Evolutionary conservation across 2,888 invertebrate genomes (phyloP).

Genomic region (Scaptomyza cyrtandrae): DNA sequence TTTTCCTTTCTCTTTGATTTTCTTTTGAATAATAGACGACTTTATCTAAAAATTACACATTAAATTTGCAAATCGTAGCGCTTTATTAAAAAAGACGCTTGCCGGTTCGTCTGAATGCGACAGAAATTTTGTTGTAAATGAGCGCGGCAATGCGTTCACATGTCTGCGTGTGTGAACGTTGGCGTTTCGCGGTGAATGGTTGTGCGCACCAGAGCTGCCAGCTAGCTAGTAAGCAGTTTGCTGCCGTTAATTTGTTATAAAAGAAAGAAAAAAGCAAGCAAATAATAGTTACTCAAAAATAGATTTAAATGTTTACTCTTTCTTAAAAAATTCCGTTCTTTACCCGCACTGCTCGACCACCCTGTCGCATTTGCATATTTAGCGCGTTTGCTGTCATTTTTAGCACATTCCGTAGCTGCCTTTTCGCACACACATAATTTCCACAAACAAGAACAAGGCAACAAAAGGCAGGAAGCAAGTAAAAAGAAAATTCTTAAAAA

Average conservation of each 20-base stretch:
- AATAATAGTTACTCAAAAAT: not conserved
- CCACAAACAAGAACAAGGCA: conserved; percentile 54
- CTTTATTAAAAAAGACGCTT: conserved; percentile 54
- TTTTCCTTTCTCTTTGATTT: not conserved
- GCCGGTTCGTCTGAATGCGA: conserved; percentile 43
- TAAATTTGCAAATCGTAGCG: conserved; percentile 10
- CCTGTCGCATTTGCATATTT: conserved; percentile 8
- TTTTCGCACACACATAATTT: conserved; percentile 43
- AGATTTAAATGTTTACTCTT: not conserved
- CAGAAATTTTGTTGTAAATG: conserved; percentile 59
- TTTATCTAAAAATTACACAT: conserved; percentile 13
- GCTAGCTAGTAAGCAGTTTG: not conserved
- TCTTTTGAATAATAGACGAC: not conserved
- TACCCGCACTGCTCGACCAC: conserved; percentile 1
- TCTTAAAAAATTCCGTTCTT: not conserved
- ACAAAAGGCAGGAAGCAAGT: conserved; percentile 59
- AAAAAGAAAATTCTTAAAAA: conserved; percentile 40
- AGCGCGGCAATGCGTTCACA: conserved; percentile 46
- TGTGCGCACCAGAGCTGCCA: conserved; percentile 20
- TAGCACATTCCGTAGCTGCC: conserved; percentile 39
- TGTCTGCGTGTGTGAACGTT: conserved; percentile 16
- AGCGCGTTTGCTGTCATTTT: conserved; percentile 26
- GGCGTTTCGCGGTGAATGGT: conserved; percentile 28
- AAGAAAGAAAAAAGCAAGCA: not conserved
- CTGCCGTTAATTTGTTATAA: not conserved